Base-by-base conservation (phyloP, 1,140 invertebrate species). In the Tribolium madens region DNA sequence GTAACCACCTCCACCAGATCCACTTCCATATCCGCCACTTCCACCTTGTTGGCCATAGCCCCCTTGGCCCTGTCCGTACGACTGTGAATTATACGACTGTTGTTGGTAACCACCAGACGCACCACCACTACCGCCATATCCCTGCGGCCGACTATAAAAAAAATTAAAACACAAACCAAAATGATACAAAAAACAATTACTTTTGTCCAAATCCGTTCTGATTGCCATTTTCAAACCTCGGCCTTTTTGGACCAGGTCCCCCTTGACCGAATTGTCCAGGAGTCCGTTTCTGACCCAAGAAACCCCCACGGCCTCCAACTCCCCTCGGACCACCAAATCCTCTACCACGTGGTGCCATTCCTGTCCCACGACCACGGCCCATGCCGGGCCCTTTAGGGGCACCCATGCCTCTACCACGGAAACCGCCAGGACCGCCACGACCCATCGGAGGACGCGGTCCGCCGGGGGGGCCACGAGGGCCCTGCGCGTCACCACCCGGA, bases 161-260 rank as follows among this genome's bases (percentile, higher is more conserved):
- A 42, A 33, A 64, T 46, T 69, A 64, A 64, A 12, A 75, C 26
- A 14, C 18, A 3, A 26, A 70, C 3, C 0, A 73, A 73, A 73
- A 57, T 6, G 1, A 75, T 13, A n/a, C 4, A 33, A 2, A 76
- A 26, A 18, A 10, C 70, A 33, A 50, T 72, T 64, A 78, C 74
- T 64, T 69, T 72, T 79, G 76, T 42, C 76, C 76, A 47, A 64
- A 79, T 52, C 81, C 81, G 75, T 82, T 82, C 14, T 73, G 70
- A 31, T 71, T 73, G 31, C 72, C 74, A 76, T 79, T 78, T 5
- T 82, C 81, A 64, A 79, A 82, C 26, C 81, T 53, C 17, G 78
- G 78, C 69, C 81, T 79, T 53, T 82, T 82, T 5, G 68, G 17
- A 69, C 75, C 75, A 1, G 76, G 73, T 15, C 78, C 78, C 12